A percentile compares a stretch with the other conserved stretches of the same genome.
Evolutionary conservation across 2,113 vertebrate species (phyloP).

Genomic region (Ailuropoda melanoleuca): DNA sequence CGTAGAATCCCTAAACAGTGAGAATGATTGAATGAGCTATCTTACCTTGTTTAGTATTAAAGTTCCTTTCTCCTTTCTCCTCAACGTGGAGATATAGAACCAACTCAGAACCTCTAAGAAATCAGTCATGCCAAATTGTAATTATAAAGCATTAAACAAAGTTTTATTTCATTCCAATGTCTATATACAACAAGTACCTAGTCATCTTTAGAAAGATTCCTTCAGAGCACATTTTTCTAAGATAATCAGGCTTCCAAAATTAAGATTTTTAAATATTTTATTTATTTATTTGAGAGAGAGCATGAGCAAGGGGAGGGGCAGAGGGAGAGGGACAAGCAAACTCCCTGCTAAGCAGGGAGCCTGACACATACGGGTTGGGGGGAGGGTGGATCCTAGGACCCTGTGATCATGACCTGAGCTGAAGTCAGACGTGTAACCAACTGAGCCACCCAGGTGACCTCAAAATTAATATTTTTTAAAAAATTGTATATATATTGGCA

Average conservation of each 20-base stretch:
- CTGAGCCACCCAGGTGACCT: too few relatives aligned
- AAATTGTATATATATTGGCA: background rate
- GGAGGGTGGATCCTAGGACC: too few relatives aligned
- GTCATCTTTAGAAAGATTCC: background rate
- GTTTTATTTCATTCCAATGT: background rate
- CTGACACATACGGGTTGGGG: too few relatives aligned
- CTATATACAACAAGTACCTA: background rate
- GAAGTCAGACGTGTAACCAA: too few relatives aligned
- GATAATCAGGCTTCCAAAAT: background rate
- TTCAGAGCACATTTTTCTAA: background rate
- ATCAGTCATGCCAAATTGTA: background rate
- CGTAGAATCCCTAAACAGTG: background rate
- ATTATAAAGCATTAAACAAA: background rate
- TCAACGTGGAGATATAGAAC: background rate
- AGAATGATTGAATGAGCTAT: background rate
- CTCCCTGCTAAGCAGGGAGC: too few relatives aligned
- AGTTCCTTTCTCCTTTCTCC: background rate
- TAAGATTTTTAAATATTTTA: background rate
- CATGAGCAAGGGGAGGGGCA: too few relatives aligned
- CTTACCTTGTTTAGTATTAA: background rate
- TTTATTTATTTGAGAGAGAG: too few relatives aligned
- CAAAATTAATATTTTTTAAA: background rate
- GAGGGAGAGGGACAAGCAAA: too few relatives aligned
- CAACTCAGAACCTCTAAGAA: conserved; percentile 3
- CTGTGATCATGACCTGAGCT: too few relatives aligned